phyloP scores from a whole-genome alignment of 2,888 invertebrate genomes.

The Rotaria magnacalcarata region DNA sequence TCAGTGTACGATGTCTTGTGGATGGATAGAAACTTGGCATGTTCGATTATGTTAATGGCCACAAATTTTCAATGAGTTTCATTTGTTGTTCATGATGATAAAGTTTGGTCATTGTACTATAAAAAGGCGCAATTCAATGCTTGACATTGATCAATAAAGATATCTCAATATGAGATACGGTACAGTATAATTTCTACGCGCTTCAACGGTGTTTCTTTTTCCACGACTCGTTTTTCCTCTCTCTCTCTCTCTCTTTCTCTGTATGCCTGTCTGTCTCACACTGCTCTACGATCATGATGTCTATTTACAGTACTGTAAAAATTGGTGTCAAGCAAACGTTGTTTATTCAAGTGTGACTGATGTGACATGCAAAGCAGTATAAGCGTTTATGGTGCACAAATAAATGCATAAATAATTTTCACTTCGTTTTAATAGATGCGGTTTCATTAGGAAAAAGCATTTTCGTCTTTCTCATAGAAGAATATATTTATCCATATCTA shows the following conservation, averaged over 20 bases:
- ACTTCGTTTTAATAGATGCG: neutral
- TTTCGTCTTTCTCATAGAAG: neutral
- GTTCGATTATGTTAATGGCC: neutral
- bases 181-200: neutral
- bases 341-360: neutral
- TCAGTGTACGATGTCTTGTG: neutral
- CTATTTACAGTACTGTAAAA: neutral
- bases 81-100: neutral
- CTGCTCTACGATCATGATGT: neutral
- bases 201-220: neutral
- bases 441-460: neutral
- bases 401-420: neutral
- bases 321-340: neutral
- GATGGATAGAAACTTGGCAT: neutral
- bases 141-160: neutral
- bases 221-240: neutral
- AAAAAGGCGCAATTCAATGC: neutral
- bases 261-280: no score
- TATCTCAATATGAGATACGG: neutral
- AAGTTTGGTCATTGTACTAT: neutral
- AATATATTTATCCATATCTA: neutral
- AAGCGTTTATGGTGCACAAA: neutral
- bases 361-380: neutral
- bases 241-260: neutral
- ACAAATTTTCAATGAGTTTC: neutral